A percentile compares a stretch with the other conserved stretches of the same genome.
phyloP scores from a whole-genome alignment of 2,113 vertebrate genomes.

The Labeo catla region DNA sequence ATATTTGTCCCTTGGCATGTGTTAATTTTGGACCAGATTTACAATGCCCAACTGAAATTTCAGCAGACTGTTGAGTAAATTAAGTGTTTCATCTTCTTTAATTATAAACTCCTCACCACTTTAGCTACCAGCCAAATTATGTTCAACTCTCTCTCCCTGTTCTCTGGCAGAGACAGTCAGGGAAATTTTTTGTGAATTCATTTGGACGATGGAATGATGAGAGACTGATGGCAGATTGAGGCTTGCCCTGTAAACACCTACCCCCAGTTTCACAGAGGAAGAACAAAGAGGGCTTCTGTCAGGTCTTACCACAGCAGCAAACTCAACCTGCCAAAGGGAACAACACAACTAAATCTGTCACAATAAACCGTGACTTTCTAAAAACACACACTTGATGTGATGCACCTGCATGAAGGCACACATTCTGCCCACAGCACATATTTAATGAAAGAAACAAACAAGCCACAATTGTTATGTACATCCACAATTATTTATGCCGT shows the following conservation, averaged over 20 bases:
- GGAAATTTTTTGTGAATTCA: not conserved
- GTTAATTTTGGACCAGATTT: not conserved
- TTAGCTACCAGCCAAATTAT: slow-evolving; percentile 2
- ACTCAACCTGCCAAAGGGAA: not conserved
- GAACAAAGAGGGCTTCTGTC: not conserved
- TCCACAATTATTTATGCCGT: not conserved
- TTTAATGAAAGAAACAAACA: not conserved
- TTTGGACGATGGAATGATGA: not conserved
- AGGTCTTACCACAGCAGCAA: not conserved
- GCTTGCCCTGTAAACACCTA: slow-evolving; percentile 10
- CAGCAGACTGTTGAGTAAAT: not conserved
- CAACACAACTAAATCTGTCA: slow-evolving; percentile 4
- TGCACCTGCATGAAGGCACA: slow-evolving; percentile 10
- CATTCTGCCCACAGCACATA: not conserved
- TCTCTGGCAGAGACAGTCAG: not conserved
- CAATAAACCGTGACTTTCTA: not conserved
- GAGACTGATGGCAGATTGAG: not conserved
- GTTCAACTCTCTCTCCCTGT: not conserved
- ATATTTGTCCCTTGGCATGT: not conserved
- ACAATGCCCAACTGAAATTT: not conserved
- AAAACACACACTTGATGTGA: not conserved
- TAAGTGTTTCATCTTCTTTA: not conserved
- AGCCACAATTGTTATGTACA: not conserved
- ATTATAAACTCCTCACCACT: not conserved
- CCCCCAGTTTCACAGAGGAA: not conserved